Evolutionary conservation across 2,797 vertebrate species (phyloP), one percentile per base, ranked within the genome.

Genomic region (Pseudomugil tenellus): DNA sequence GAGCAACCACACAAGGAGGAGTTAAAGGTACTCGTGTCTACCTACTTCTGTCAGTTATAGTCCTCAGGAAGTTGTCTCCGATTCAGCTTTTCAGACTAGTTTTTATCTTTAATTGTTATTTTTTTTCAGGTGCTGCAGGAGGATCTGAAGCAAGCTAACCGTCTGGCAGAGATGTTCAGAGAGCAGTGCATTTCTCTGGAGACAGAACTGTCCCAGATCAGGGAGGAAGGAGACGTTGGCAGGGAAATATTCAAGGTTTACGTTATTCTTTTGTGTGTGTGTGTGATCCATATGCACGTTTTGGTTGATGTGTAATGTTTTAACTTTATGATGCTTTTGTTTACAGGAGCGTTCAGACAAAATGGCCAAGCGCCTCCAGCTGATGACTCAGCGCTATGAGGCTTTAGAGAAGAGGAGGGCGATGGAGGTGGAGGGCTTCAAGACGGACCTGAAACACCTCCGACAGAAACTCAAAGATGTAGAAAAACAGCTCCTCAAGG

Each of bases 351-450:
- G 96, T 55, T 95, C 96, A 0, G 94, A 94, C 46, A 99, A 98
- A 90, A 96, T 97, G 90, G 94, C 95, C 21, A 96, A 92, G 55
- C 96, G 97, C 48, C 93, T 99, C 28, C 96, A 98, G 81, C 59
- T 96, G 68, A 93, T 97, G 96, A 98, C 96, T 19, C 95, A 93
- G 84, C 95, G 97, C 6, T 99, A 97, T 0, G 95, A 98, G 73
- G 94, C 96, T 8, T 80, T 99, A 87, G 96, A 98, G 81, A 97
- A 95, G 76, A 94, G 97, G 17, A 94, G 96, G 2, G 67, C 61
- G 29, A 90, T 99, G 94, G 98, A 99, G 86, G 96, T 94, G 6
- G 97, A 99, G 82, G 98, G 98, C 72, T 99, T 96, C 83, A 97
- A 96, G 85, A 95, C 93, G 0, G 98, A 99, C 68, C 93, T 98